These are phyloP conservation scores for Apotomis capreana DNA, from an alignment of 2,888 invertebrate genomes.

Conservation along the genomic window DNA sequence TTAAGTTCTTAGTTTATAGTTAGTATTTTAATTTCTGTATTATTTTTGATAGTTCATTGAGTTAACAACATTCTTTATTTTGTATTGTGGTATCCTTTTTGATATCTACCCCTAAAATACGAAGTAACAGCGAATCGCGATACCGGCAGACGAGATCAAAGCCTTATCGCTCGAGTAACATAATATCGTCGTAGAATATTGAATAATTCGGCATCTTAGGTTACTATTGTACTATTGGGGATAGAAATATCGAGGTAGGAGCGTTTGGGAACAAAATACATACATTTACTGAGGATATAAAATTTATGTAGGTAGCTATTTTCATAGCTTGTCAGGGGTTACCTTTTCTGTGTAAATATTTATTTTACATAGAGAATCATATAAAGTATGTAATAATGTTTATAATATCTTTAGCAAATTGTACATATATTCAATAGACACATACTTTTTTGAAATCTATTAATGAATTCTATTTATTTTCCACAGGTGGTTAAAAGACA, in stretches of 20 bases:
- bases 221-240: conserved; percentile 31
- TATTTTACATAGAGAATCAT: neutral
- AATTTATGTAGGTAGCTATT: neutral
- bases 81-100: neutral
- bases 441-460: too few species aligned
- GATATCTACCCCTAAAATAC: neutral
- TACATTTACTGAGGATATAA: conserved; percentile 5
- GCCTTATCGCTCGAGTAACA: conserved; percentile 12
- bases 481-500: too few species aligned
- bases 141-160: neutral
- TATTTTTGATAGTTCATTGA: too few species aligned
- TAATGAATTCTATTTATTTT: too few species aligned
- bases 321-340: conserved; percentile 6
- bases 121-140: conserved; percentile 5
- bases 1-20: too few species aligned
- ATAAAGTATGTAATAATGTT: neutral
- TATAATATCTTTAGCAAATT: too few species aligned
- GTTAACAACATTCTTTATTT: too few species aligned
- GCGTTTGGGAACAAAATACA: conserved; percentile 14
- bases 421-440: too few species aligned
- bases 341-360: conserved; percentile 2
- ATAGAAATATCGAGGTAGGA: conserved; percentile 8
- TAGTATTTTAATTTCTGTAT: too few species aligned
- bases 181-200: conserved; percentile 34
- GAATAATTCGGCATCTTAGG: conserved; percentile 29